A percentile compares a stretch with the other conserved stretches of the same genome.
Evolutionary conservation across 37 sponge, comb jelly and placozoan species (phyloP).

Genomic region (Ianthella basta): DNA sequence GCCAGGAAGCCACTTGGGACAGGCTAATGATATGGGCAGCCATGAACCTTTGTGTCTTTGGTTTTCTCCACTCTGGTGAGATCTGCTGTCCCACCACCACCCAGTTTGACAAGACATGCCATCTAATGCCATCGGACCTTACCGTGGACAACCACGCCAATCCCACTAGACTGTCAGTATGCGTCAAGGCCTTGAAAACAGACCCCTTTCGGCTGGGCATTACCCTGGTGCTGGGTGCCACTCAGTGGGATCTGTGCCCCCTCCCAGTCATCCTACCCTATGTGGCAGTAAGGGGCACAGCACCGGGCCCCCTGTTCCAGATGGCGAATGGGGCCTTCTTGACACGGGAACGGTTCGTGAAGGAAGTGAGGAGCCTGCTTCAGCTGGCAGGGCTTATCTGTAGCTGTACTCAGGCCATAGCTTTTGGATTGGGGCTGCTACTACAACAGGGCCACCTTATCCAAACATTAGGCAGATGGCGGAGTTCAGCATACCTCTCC

Average conservation of each 20-base stretch:
- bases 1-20: background rate
- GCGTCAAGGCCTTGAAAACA: slow-evolving; percentile 39
- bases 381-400: background rate
- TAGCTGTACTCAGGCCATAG: background rate
- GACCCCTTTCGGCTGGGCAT: slow-evolving; percentile 35
- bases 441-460: background rate
- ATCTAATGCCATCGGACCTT: background rate
- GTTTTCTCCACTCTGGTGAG: background rate
- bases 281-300: slow-evolving; percentile 1
- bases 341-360: slow-evolving; percentile 4
- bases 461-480: slow-evolving; percentile 13
- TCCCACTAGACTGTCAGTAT: background rate
- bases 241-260: slow-evolving; percentile 19
- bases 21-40: background rate
- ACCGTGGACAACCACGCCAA: background rate
- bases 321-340: background rate
- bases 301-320: background rate
- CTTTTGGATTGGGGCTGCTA: slow-evolving; percentile 1
- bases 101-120: background rate
- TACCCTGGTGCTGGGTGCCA: slow-evolving; percentile 20
- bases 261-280: slow-evolving; percentile 15
- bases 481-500: background rate
- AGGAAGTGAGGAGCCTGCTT: background rate
- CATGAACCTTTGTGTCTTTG: background rate
- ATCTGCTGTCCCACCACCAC: background rate